Base-by-base conservation (phyloP, 2,113 vertebrate species). In the Lagopus leucura region DNA sequence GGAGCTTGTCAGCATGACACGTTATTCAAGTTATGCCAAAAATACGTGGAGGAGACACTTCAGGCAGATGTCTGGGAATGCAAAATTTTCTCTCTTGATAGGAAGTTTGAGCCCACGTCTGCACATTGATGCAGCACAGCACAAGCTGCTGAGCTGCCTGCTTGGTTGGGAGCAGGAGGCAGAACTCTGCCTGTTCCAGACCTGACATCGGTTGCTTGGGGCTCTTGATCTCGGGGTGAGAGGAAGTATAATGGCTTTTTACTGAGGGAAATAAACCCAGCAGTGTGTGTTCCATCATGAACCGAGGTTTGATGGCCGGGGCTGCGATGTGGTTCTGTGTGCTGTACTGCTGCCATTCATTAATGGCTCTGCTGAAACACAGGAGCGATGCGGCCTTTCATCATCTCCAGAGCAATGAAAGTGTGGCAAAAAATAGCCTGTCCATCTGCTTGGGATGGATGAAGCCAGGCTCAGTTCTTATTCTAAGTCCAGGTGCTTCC, bases 261-360 rank as follows among this genome's bases (percentile, higher is more conserved):
- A 42, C 5, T 16, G 72, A 66, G 42, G 32, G 83, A 71, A 61
- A 28, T 7, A 1, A 65, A 60, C 22, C 86, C 1, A 13, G 74
- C 69, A 60, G 86, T 1, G 0, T 0, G 0, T 36, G 61, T 64
- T 73, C 73, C 0, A 0, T 16, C 4, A 25, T 11, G 82, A 55
- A 4, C 22, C 1, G 25, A 76, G 60, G 14, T 14, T 5, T 1
- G 42, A 66, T 54, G 82, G 47, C 8, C 32, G 3, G 40, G 1
- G 57, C 22, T 21, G 55, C 0, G 1, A 15, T n/a, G 75, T 27
- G 81, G 11, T 43, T 28, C 91, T 3, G 3, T 13, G 54, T 28
- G 63, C 76, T 93, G 88, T 84, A 81, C 80, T 1, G 1, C 3
- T 82, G 91, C 87, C 74, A 25, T 87, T 94, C 91, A 63, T 66